Conservation (phyloP, 2,888 invertebrate genomes). For the Argyresthia goedartella region DNA sequence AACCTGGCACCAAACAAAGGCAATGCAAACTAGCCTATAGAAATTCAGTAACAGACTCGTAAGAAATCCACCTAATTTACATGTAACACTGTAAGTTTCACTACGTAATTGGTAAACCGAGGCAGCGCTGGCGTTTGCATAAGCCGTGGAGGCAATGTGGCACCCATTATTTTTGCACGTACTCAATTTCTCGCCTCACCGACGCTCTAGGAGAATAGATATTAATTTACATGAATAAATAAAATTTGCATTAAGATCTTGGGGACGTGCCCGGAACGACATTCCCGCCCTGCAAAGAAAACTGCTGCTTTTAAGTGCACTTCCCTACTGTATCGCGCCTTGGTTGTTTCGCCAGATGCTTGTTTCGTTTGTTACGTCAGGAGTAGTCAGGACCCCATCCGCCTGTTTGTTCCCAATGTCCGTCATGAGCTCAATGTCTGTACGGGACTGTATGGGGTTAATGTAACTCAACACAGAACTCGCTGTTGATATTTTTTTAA, state of each 20-base stretch:
- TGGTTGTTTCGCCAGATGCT: constrained; percentile 1
- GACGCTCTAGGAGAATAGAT: constrained; percentile 61
- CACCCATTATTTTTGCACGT: constrained; percentile 66
- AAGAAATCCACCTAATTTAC: constrained; percentile 2
- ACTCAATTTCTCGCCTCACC: constrained; percentile 67
- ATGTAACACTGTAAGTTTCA: background rate
- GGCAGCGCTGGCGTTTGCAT: constrained; percentile 34
- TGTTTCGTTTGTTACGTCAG: background rate
- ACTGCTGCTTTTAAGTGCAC: constrained; percentile 28
- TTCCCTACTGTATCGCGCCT: constrained; percentile 5
- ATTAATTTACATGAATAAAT: constrained; percentile 72
- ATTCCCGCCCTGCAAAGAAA: constrained; percentile 27
- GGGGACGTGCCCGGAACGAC: constrained; percentile 19
- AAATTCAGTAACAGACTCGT: background rate
- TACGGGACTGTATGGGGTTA: no score
- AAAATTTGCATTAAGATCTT: constrained; percentile 67
- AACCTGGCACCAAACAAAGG: background rate
- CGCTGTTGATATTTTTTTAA: no score
- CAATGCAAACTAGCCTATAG: background rate
- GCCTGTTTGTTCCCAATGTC: no score
- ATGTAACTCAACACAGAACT: no score
- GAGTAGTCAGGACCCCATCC: no score
- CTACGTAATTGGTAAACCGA: constrained; percentile 6
- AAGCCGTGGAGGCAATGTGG: constrained; percentile 28
- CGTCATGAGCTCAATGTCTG: no score